These are phyloP conservation scores for Meloidogyne hapla DNA, from an alignment of 1,140 invertebrate genomes.

Conservation along the genomic window DNA sequence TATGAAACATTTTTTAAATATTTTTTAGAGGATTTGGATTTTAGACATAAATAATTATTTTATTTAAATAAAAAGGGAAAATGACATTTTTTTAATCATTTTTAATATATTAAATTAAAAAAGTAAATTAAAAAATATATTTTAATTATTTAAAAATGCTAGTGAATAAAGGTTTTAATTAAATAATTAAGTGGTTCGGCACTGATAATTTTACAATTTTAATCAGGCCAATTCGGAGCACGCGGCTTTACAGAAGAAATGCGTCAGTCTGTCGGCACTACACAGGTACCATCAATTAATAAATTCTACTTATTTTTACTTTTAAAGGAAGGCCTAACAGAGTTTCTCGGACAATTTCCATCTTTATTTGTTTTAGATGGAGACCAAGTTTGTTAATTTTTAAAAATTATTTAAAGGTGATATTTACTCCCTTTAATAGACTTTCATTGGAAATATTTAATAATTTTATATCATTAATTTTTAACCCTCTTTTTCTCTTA, in stretches of 20 bases:
- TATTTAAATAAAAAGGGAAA: neutral
- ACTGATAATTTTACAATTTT: neutral
- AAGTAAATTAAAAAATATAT: neutral
- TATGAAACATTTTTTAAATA: too few relatives aligned
- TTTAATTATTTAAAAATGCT: neutral
- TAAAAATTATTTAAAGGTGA: neutral
- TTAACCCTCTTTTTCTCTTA: too few relatives aligned
- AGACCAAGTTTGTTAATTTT: conserved; percentile 74
- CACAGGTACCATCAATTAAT: conserved; percentile 48
- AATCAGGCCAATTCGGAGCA: conserved; percentile 46
- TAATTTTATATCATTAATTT: too few relatives aligned
- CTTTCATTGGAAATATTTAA: too few relatives aligned
- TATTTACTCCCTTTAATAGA: too few relatives aligned
- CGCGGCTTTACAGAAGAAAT: conserved; percentile 60
- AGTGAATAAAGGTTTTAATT: neutral
- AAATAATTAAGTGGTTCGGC: neutral
- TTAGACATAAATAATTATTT: neutral
- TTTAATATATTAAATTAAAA: too few relatives aligned
- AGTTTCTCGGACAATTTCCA: conserved; percentile 81
- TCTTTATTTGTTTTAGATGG: conserved; percentile 81
- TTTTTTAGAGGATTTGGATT: too few relatives aligned
- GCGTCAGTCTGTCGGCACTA: conserved; percentile 64
- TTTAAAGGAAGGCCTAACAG: conserved; percentile 72
- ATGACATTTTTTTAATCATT: neutral
- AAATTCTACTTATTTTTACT: neutral